These are phyloP conservation scores for Varecia variegata DNA, from an alignment of 2,797 vertebrate genomes.

Conservation along the genomic window DNA sequence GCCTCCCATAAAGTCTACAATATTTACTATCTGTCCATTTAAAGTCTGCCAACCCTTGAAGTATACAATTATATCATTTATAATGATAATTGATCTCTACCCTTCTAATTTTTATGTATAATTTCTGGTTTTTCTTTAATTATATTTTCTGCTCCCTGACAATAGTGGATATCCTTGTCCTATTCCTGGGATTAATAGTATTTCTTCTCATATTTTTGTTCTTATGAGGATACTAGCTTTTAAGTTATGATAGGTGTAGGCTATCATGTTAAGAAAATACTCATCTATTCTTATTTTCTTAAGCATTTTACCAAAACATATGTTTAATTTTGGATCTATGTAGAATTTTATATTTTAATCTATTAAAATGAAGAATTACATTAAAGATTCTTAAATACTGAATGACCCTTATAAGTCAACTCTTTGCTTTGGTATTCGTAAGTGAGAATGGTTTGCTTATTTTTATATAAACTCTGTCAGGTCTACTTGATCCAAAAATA, in stretches of 20 bases:
- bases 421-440: neutral
- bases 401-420: neutral
- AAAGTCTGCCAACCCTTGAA: neutral
- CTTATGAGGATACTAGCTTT: neutral
- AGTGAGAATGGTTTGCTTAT: neutral
- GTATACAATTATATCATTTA: neutral
- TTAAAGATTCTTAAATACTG: neutral
- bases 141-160: neutral
- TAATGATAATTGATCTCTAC: neutral
- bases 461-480: neutral
- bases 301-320: neutral
- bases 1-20: neutral
- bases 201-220: neutral
- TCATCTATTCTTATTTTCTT: neutral
- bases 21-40: neutral
- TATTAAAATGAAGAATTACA: neutral
- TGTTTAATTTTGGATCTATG: neutral
- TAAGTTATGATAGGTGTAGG: neutral
- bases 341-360: neutral
- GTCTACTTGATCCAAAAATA: neutral
- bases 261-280: neutral
- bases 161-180: neutral
- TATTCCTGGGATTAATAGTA: neutral
- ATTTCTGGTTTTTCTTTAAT: constrained; percentile 25
- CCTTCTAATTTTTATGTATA: neutral